Conservation (phyloP, 2,797 vertebrate species). For the Anguilla obscura region DNA sequence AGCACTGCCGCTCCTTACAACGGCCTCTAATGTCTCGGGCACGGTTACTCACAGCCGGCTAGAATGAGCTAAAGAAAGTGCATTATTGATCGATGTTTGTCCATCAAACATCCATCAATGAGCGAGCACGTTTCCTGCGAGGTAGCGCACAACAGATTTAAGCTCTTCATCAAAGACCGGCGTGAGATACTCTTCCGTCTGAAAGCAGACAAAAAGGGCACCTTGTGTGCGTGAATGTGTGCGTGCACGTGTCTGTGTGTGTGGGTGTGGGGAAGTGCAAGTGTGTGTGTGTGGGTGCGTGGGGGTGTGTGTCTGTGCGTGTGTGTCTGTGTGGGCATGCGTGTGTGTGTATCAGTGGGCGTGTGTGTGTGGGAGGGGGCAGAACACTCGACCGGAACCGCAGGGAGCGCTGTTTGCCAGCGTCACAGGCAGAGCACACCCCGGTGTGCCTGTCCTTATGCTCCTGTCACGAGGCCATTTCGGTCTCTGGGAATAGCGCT, state of each 20-base stretch:
- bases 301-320: background rate
- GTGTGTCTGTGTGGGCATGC: background rate
- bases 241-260: slow-evolving; percentile 1
- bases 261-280: background rate
- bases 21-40: background rate
- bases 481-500: background rate
- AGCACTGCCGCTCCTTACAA: background rate
- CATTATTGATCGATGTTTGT: slow-evolving; percentile 1
- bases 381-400: background rate
- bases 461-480: background rate
- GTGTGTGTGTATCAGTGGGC: background rate
- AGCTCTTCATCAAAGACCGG: background rate
- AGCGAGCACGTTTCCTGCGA: background rate
- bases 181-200: background rate
- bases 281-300: too few relatives aligned
- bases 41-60: background rate
- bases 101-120: background rate
- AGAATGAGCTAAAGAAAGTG: background rate
- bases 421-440: background rate
- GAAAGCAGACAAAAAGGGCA: slow-evolving; percentile 40
- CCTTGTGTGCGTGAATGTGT: background rate
- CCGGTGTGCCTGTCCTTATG: background rate
- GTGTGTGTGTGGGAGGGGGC: background rate
- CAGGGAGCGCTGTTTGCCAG: slow-evolving; percentile 7
- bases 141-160: background rate